These are phyloP conservation scores for Strix occidentalis DNA, from an alignment of 2,797 vertebrate species.

Conservation along the genomic window DNA sequence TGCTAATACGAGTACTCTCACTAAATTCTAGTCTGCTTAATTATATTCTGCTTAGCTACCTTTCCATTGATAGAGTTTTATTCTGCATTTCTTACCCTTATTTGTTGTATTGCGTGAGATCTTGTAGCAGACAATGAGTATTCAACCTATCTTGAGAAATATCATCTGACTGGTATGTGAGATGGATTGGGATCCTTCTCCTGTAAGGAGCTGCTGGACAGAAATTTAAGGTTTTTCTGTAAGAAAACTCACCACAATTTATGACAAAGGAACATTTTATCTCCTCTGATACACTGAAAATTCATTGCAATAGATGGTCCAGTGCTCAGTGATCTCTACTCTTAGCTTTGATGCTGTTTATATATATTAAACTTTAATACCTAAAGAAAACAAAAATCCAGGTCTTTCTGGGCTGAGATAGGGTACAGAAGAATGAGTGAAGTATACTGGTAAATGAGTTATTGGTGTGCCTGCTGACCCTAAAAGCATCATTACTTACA, in stretches of 20 bases:
- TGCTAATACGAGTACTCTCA: neutral
- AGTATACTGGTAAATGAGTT: neutral
- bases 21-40: neutral
- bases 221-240: neutral
- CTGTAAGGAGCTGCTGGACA: neutral
- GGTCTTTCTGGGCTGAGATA: neutral
- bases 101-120: neutral
- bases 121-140: neutral
- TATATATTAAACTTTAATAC: neutral
- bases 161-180: neutral
- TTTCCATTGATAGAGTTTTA: neutral
- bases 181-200: neutral
- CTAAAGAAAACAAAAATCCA: neutral
- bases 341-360: neutral
- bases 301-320: neutral
- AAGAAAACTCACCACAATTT: neutral
- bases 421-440: neutral
- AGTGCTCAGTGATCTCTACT: neutral
- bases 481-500: neutral
- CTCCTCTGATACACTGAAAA: neutral
- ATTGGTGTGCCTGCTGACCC: neutral
- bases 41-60: neutral
- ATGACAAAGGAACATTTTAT: neutral
- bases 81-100: neutral
- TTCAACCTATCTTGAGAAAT: neutral